Conservation (phyloP, 64 coral and sea anemone species). For the Pocillopora verrucosa region DNA sequence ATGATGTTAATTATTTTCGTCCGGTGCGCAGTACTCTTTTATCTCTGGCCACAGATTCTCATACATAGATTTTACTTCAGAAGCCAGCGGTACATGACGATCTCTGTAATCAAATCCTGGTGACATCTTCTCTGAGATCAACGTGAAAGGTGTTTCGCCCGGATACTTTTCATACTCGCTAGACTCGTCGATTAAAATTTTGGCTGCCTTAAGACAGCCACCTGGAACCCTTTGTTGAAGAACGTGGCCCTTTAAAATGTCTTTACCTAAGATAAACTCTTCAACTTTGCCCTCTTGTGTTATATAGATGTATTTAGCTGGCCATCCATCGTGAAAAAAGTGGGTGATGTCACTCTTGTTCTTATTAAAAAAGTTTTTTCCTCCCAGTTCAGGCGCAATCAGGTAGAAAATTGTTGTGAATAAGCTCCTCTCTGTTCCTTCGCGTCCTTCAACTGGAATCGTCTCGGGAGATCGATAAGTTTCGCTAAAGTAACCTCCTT, state of each 20-base stretch:
- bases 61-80: slow-evolving; percentile 38
- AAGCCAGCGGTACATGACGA: slow-evolving; percentile 32
- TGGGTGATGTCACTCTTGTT: slow-evolving; percentile 77
- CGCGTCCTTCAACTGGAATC: slow-evolving; percentile 7
- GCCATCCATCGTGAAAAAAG: slow-evolving; percentile 84
- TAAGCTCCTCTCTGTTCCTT: slow-evolving; percentile 41
- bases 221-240: slow-evolving; percentile 52
- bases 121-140: slow-evolving; percentile 65
- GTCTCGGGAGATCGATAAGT: slow-evolving; percentile 54
- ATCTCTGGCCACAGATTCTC: slow-evolving; percentile 27
- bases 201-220: slow-evolving; percentile 44
- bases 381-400: slow-evolving; percentile 56
- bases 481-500: slow-evolving; percentile 74
- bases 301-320: slow-evolving; percentile 52
- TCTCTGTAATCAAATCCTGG: slow-evolving; percentile 82
- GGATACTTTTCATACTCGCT: slow-evolving; percentile 11
- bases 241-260: slow-evolving; percentile 65
- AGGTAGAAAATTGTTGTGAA: slow-evolving; percentile 81
- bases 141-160: slow-evolving; percentile 68
- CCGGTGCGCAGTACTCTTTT: slow-evolving; percentile 60
- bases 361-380: slow-evolving; percentile 61
- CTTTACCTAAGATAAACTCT: slow-evolving; percentile 64
- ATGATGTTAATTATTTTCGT: neutral
- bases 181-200: slow-evolving; percentile 53
- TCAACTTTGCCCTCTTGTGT: slow-evolving; percentile 56